Evolutionary conservation across 2,888 invertebrate species (phyloP).

Genomic region (Ditylenchus weischeri): DNA sequence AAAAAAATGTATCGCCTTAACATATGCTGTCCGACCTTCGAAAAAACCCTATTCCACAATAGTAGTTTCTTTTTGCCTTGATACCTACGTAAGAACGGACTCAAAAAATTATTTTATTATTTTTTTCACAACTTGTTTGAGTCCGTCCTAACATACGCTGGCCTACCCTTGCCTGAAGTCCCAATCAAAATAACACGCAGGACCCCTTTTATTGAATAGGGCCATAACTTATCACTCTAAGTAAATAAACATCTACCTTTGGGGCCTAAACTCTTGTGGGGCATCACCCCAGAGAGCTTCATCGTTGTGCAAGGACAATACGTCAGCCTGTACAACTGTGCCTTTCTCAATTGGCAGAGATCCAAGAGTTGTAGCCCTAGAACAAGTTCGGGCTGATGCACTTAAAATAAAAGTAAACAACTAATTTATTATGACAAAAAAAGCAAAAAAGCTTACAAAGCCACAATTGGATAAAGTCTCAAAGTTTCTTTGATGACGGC

Average conservation of each 20-base stretch:
- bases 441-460: conserved; percentile 22
- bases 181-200: too few relatives aligned
- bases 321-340: conserved; percentile 43
- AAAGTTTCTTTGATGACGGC: conserved; percentile 34
- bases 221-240: too few relatives aligned
- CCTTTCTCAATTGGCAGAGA: conserved; percentile 26
- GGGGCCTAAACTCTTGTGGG: conserved; percentile 49
- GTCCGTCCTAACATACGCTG: too few relatives aligned
- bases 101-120: too few relatives aligned
- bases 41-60: too few relatives aligned
- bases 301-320: conserved; percentile 43
- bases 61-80: too few relatives aligned
- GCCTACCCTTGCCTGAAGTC: too few relatives aligned
- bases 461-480: conserved; percentile 28
- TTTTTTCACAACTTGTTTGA: too few relatives aligned
- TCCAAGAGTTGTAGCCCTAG: background rate
- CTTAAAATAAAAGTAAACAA: background rate
- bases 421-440: background rate
- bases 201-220: too few relatives aligned
- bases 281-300: conserved; percentile 51
- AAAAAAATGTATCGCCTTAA: too few relatives aligned
- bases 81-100: too few relatives aligned
- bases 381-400: background rate
- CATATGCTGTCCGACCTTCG: too few relatives aligned
- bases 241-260: conserved; percentile 34